A percentile compares a stretch with the other conserved stretches of the same genome.
These are phyloP conservation scores for Apamea monoglypha DNA, from an alignment of 2,888 invertebrate species.

Conservation along the genomic window DNA sequence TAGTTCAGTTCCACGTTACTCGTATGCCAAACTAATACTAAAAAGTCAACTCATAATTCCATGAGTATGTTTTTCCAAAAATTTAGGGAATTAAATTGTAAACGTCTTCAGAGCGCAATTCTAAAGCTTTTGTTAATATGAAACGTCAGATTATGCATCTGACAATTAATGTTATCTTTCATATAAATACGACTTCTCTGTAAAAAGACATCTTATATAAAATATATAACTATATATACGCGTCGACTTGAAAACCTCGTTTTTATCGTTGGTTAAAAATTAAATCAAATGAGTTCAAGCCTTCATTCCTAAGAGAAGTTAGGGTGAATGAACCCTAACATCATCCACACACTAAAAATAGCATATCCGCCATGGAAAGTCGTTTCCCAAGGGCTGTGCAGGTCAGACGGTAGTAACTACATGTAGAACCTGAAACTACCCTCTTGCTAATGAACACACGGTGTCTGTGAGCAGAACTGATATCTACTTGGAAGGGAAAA, in stretches of 20 bases:
- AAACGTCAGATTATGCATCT: neutral
- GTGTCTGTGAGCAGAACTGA: conserved; percentile 39
- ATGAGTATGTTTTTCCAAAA: neutral
- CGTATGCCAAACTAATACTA: neutral
- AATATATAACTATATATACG: too few relatives aligned
- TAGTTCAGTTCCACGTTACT: neutral
- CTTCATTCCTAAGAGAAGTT: neutral
- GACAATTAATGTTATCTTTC: neutral
- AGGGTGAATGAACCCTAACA: conserved; percentile 2
- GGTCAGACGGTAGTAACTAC: conserved; percentile 47
- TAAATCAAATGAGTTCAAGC: neutral
- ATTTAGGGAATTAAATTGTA: neutral
- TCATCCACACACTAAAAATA: conserved; percentile 27
- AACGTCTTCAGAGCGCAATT: neutral
- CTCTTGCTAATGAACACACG: conserved; percentile 51
- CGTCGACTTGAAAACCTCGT: too few relatives aligned
- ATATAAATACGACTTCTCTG: neutral
- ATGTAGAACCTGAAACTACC: conserved; percentile 55
- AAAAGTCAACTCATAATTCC: neutral
- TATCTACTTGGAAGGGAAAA: neutral
- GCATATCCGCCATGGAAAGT: conserved; percentile 8
- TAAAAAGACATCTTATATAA: neutral
- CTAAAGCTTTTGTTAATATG: neutral
- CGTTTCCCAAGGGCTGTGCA: conserved; percentile 40
- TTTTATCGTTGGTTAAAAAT: neutral